Evolutionary conservation across 1,140 invertebrate species (phyloP).

Genomic region (Micrasema longulum): DNA sequence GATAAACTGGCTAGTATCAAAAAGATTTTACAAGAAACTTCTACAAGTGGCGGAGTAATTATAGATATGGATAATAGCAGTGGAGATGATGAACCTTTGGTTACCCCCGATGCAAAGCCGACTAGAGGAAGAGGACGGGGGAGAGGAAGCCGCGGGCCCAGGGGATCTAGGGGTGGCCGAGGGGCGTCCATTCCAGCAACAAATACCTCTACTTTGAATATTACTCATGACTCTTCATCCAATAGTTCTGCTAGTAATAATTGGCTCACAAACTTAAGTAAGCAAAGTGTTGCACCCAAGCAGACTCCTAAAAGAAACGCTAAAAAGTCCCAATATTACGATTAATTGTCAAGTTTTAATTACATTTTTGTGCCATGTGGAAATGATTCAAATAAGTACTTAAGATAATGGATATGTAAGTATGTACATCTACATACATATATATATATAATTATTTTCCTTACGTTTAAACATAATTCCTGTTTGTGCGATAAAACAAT

Average conservation of each 20-base stretch:
- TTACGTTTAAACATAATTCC: too few species aligned
- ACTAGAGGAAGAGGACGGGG: constrained; percentile 45
- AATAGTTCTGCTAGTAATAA: constrained; percentile 3
- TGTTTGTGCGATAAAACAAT: too few species aligned
- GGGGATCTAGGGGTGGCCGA: constrained; percentile 37
- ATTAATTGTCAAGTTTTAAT: constrained; percentile 4
- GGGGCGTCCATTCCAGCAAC: constrained; percentile 9
- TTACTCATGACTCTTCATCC: constrained; percentile 10
- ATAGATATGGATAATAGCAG: constrained; percentile 12
- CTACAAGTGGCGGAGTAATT: constrained; percentile 8
- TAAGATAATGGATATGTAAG: too few species aligned
- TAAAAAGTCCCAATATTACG: constrained; percentile 28
- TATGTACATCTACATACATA: too few species aligned
- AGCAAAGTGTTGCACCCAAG: constrained; percentile 15
- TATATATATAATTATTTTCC: too few species aligned
- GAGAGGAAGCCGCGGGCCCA: constrained; percentile 46
- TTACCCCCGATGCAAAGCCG: constrained; percentile 3
- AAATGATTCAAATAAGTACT: neutral
- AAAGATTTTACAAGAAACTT: constrained; percentile 35
- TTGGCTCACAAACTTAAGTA: constrained; percentile 38
- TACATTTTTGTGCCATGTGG: neutral
- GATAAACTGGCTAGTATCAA: constrained; percentile 31
- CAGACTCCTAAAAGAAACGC: constrained; percentile 7
- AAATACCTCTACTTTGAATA: constrained; percentile 27
- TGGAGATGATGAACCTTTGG: constrained; percentile 37